Conservation (phyloP, 2,797 vertebrate genomes). For the Chaunax sp. region DNA sequence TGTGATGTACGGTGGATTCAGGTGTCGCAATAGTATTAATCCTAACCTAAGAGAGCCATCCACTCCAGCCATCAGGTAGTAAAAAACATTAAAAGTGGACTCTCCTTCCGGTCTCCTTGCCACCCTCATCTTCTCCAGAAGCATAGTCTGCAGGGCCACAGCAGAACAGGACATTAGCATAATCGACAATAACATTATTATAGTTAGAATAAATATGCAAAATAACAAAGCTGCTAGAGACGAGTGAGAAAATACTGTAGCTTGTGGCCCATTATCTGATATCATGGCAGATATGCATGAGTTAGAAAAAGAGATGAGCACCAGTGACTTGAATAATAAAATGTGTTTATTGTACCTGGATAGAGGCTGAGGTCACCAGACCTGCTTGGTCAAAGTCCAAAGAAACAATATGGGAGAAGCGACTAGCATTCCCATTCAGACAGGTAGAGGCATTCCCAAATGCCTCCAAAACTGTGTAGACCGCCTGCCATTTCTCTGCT, state of each 20-base stretch:
- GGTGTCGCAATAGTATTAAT: conserved; percentile 18
- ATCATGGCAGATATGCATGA: background rate
- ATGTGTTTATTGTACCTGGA: conserved; percentile 87
- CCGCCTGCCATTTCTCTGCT: conserved; percentile 98
- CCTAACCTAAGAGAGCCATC: conserved; percentile 90
- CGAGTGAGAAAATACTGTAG: conserved; percentile 4
- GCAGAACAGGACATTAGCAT: conserved; percentile 9
- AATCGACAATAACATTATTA: conserved; percentile 1
- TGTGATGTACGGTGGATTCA: conserved; percentile 19
- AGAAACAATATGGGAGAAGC: conserved; percentile 96
- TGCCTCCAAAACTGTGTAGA: conserved; percentile 93
- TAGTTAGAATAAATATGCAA: background rate
- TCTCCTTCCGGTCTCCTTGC: conserved; percentile 88
- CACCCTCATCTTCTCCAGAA: conserved; percentile 95
- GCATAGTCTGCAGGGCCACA: conserved; percentile 87
- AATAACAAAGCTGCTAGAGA: conserved; percentile 7
- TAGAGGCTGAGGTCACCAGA: conserved; percentile 93
- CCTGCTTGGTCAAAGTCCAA: conserved; percentile 98
- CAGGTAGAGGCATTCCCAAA: conserved; percentile 93
- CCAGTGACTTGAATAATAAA: conserved; percentile 1
- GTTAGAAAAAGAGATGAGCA: background rate
- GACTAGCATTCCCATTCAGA: conserved; percentile 93
- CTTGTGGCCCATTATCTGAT: conserved; percentile 2
- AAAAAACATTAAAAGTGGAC: conserved; percentile 94
- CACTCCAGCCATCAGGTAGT: conserved; percentile 94